Evolutionary conservation across 2,797 vertebrate species (phyloP).

Genomic region (Schizothorax lantsangensis): DNA sequence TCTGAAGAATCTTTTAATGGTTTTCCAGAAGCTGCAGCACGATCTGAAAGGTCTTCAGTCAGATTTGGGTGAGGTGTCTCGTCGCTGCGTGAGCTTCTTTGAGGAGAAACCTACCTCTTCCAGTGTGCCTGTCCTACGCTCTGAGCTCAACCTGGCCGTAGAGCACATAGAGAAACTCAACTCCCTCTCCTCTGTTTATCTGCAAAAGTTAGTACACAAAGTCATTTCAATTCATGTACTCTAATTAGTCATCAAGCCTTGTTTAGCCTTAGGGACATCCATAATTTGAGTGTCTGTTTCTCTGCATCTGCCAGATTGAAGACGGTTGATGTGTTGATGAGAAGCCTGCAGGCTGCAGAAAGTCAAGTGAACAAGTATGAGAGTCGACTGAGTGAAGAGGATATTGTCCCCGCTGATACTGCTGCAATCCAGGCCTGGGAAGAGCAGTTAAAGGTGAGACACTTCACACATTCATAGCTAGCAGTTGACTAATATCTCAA

Average conservation of each 20-base stretch:
- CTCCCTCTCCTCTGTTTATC: slow-evolving; percentile 87
- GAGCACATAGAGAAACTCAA: slow-evolving; percentile 86
- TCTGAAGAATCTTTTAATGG: not conserved
- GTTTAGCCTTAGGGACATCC: not conserved
- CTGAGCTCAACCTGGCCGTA: slow-evolving; percentile 87
- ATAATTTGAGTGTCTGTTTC: not conserved
- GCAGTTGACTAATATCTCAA: not conserved
- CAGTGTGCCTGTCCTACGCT: slow-evolving; percentile 82
- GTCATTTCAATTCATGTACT: not conserved
- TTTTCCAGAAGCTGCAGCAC: slow-evolving; percentile 79
- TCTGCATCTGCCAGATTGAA: slow-evolving; percentile 82
- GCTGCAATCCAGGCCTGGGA: slow-evolving; percentile 82
- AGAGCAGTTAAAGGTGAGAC: slow-evolving; percentile 79
- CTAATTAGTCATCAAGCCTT: not conserved
- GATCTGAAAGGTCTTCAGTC: slow-evolving; percentile 84
- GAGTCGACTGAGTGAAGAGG: slow-evolving; percentile 91
- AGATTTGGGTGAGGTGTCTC: slow-evolving; percentile 81
- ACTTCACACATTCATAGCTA: not conserved
- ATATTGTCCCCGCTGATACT: slow-evolving; percentile 88
- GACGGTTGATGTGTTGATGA: slow-evolving; percentile 87
- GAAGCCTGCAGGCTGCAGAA: slow-evolving; percentile 86
- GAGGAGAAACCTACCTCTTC: slow-evolving; percentile 86
- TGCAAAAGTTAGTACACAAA: slow-evolving; percentile 86
- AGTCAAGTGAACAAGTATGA: slow-evolving; percentile 89
- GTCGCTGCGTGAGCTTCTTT: slow-evolving; percentile 87